Evolutionary conservation across 92 coral and sea anemone species (phyloP).

Genomic region (Palythoa caribaeorum): DNA sequence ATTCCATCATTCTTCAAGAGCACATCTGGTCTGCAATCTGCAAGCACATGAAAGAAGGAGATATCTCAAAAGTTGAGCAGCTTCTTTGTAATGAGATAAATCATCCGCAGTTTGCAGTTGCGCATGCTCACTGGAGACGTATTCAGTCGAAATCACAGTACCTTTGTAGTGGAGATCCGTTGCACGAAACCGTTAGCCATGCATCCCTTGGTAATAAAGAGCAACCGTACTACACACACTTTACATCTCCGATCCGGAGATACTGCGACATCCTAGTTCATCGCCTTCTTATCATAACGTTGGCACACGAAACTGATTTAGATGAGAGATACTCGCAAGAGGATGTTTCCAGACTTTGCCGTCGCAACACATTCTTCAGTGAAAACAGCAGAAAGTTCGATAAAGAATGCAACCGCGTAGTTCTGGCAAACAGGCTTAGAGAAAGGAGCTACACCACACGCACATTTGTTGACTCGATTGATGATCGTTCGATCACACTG

Average conservation of each 20-base stretch:
- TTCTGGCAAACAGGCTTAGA: slow-evolving; percentile 67
- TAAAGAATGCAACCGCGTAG: slow-evolving; percentile 69
- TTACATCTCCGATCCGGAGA: slow-evolving; percentile 97
- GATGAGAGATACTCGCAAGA: slow-evolving; percentile 41
- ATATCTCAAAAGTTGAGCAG: slow-evolving; percentile 38
- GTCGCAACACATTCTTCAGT: no score
- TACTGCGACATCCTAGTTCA: slow-evolving; percentile 90
- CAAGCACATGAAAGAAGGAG: slow-evolving; percentile 30
- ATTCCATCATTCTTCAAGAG: slow-evolving; percentile 46
- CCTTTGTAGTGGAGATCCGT: slow-evolving; percentile 54
- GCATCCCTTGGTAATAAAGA: slow-evolving; percentile 39
- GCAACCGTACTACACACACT: slow-evolving; percentile 70
- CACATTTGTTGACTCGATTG: slow-evolving; percentile 71
- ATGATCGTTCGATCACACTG: slow-evolving; percentile 52
- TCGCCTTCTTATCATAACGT: slow-evolving; percentile 62
- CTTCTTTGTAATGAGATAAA: slow-evolving; percentile 63
- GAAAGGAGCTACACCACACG: slow-evolving; percentile 53
- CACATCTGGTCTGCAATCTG: slow-evolving; percentile 61
- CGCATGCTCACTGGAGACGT: slow-evolving; percentile 61
- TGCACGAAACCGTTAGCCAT: slow-evolving; percentile 8
- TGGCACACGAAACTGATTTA: slow-evolving; percentile 17
- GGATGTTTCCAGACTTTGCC: slow-evolving; percentile 16
- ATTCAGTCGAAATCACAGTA: slow-evolving; percentile 66
- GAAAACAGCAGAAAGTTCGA: no score
- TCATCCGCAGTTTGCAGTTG: slow-evolving; percentile 77